Base-by-base conservation (phyloP, 2,113 vertebrate species). In the Phalacrocorax brasilianus region DNA sequence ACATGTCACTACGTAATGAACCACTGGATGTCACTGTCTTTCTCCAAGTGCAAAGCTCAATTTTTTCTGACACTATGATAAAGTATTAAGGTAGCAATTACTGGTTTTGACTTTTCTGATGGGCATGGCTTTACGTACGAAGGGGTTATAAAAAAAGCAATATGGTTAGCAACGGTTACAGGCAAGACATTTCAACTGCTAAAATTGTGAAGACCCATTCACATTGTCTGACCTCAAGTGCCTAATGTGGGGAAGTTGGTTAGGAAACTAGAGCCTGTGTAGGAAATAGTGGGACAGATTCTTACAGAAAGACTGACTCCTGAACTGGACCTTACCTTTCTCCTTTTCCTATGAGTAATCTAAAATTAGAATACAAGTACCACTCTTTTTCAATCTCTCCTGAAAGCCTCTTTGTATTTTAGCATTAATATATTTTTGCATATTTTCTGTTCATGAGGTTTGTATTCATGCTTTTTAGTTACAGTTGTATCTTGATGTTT, bases 21-120 rank as follows among this genome's bases (percentile, higher is more conserved):
- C 81, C 38, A 38, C 63, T 76, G 88, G 85, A 85, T 94, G 81
- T 88, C 73, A 93, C 42, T 96, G n/a, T 84, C 50, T 53, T 66
- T 50, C 38, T 81, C 47, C 12, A 49, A 55, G 52, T 81, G 65
- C 5, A n/a, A 62, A 81, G 42, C 16, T 58, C 32, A 15, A 3
- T 65, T 44, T 33, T 61, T 38, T 56, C 52, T 11, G 14, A 8
- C 32, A 6, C 7, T 50, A 0, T 68, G 16, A 11, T 35, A 24
- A 80, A 44, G 24, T 53, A 20, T 40, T 47, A 59, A 68, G 14
- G 22, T 50, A 24, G 24, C 11, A 44, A 4, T 70, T 65, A 28
- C 9, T 67, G 15, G 4, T 11, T 53, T 53, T 72, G 40, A 27
- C 6, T 83, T 28, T 33, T 79, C 26, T 30, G 0, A 0, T 42